phyloP scores from a whole-genome alignment of 2,888 invertebrate species.

The Caenorhabditis imperialis region DNA sequence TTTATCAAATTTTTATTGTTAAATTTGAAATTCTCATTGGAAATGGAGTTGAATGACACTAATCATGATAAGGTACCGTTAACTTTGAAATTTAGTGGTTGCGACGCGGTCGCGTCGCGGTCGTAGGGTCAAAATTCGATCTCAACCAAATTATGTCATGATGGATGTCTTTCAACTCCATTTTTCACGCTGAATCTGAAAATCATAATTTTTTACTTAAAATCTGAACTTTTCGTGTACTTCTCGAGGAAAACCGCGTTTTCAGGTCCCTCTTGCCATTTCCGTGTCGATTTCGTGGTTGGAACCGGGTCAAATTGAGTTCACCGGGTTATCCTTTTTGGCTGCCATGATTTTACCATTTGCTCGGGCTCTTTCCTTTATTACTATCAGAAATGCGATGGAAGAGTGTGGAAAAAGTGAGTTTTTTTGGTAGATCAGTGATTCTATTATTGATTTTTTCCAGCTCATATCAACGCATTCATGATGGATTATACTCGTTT shows the following conservation, averaged over 20 bases:
- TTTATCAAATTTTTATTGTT: no score
- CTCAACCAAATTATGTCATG: no score
- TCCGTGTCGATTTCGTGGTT: slow-evolving; percentile 74
- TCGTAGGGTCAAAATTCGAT: no score
- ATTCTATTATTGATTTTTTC: slow-evolving; percentile 2
- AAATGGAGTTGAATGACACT: neutral
- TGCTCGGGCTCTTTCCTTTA: slow-evolving; percentile 60
- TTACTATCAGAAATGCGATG: slow-evolving; percentile 55
- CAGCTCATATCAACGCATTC: slow-evolving; percentile 55
- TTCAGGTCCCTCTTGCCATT: slow-evolving; percentile 70
- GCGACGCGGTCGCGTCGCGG: neutral
- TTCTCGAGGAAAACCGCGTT: no score
- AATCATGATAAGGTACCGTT: neutral
- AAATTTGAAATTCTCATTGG: no score
- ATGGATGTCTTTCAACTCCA: no score
- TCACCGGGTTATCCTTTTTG: slow-evolving; percentile 63
- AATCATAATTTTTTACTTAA: no score
- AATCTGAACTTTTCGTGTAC: no score
- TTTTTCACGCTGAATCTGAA: no score
- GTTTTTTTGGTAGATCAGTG: no score
- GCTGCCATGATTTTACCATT: slow-evolving; percentile 69
- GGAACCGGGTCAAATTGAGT: slow-evolving; percentile 76
- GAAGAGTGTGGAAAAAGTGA: slow-evolving; percentile 28
- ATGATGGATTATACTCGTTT: slow-evolving; percentile 54
- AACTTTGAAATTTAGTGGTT: no score